Evolutionary conservation across 2,888 invertebrate species (phyloP), one percentile per base, ranked within the genome.

Genomic region (Meteorus cinctellus): DNA sequence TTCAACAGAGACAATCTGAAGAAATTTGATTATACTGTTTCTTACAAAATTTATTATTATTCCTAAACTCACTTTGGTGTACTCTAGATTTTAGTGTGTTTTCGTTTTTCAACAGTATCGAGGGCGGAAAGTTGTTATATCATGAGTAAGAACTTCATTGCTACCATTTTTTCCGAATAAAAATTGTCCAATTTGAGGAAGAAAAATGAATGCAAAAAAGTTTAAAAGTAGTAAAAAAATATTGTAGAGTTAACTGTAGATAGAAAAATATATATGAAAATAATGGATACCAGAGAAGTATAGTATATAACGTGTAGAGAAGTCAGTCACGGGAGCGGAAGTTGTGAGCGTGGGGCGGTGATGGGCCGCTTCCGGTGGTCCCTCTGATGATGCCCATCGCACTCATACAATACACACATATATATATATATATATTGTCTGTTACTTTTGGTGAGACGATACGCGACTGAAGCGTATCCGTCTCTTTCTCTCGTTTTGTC

Each of bases 301-400:
- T 69, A 51, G 41, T 27, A 55, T 14, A 60, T 16, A 29, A 31
- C n/a, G 27, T 14, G 31, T 12, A n/a, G 71, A 72, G 62, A 76
- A 76, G 76, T 76, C 72, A 76, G 76, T 76, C 81, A 82, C 78
- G 79, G 79, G 83, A 84, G 83, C 85, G 87, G 86, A 86, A 86
- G 86, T 83, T 79, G 84, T 71, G 84, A 84, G 85, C 86, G 85
- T 85, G 86, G 86, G 86, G 84, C 86, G 85, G 86, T 87, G 86
- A 87, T 87, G 87, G 86, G 86, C 84, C 84, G 81, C 85, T 87
- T 87, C 87, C 87, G 86, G 86, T 86, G 84, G 84, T 86, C 84
- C 84, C 86, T 81, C 79, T 79, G 81, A 82, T 77, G 78, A 82
- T 78, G 77, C 79, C 79, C 79, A 51, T 29, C 31, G 12, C 55